Percentiles rank a stretch among this genome's conserved stretches.
phyloP scores from a whole-genome alignment of 2,888 invertebrate genomes.

The Brassicogethes aeneus region DNA sequence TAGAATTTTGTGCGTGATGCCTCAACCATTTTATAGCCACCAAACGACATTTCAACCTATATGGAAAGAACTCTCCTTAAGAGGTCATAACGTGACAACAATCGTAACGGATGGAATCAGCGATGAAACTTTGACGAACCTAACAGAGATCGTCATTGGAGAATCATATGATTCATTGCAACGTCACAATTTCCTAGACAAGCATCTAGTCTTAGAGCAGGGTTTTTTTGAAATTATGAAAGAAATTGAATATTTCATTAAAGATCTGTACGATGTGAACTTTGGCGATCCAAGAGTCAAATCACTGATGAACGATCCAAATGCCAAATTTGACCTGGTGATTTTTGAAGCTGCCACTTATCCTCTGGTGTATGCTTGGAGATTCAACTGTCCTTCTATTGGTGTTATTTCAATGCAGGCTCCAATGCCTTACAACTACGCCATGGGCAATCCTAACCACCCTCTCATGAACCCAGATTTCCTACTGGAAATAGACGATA shows the following conservation, averaged over 20 bases:
- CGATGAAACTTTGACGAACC: conserved; percentile 32
- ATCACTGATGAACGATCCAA: conserved; percentile 27
- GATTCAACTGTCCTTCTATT: conserved; percentile 26
- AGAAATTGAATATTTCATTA: too few species aligned
- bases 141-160: conserved; percentile 38
- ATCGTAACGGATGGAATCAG: conserved; percentile 40
- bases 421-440: conserved; percentile 13
- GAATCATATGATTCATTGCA: conserved; percentile 24
- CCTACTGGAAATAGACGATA: conserved; percentile 12
- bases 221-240: neutral
- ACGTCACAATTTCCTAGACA: neutral
- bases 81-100: conserved; percentile 43
- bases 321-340: conserved; percentile 27
- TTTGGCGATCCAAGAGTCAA: conserved; percentile 23
- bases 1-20: conserved; percentile 19
- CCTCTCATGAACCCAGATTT: conserved; percentile 27
- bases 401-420: conserved; percentile 23
- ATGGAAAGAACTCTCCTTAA: conserved; percentile 37
- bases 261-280: neutral
- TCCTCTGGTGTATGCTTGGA: conserved; percentile 19
- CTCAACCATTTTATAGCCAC: conserved; percentile 35
- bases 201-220: neutral
- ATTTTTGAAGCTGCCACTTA: conserved; percentile 24
- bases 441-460: conserved; percentile 25
- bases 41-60: conserved; percentile 41